Evolutionary conservation across 2,113 vertebrate species (phyloP).

Genomic region (Meles meles): DNA sequence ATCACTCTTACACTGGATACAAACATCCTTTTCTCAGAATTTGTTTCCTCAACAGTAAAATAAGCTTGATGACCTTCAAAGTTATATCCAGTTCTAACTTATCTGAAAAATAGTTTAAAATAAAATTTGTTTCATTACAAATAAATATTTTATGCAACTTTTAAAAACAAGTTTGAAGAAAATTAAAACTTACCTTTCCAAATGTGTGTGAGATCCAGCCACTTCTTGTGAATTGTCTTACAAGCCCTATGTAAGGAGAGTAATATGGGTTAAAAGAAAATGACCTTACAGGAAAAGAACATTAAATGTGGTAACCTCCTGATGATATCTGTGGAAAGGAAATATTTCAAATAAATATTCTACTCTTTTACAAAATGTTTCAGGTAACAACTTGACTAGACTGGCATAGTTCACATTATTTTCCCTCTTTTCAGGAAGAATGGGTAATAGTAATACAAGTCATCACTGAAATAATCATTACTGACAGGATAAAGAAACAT

Average conservation of each 20-base stretch:
- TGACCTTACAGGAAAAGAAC: neutral
- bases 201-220: conserved; percentile 16
- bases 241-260: conserved; percentile 6
- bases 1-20: neutral
- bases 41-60: neutral
- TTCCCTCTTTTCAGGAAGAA: neutral
- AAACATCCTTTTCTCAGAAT: neutral
- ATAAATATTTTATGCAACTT: neutral
- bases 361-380: conserved; percentile 31
- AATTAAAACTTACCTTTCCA: conserved; percentile 52
- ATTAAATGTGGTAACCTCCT: neutral
- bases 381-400: neutral
- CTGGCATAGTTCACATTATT: neutral
- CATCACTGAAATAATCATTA: conserved; percentile 18
- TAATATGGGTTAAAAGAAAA: conserved; percentile 25
- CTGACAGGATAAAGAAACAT: neutral
- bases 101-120: neutral
- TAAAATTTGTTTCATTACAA: neutral
- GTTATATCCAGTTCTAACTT: neutral
- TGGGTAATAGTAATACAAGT: neutral
- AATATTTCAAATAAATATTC: conserved; percentile 4
- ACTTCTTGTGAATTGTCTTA: conserved; percentile 32
- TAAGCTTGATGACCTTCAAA: neutral
- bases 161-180: conserved; percentile 27
- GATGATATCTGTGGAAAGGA: neutral